Conservation (phyloP, 2,888 invertebrate genomes). For the Carabus problematicus region DNA sequence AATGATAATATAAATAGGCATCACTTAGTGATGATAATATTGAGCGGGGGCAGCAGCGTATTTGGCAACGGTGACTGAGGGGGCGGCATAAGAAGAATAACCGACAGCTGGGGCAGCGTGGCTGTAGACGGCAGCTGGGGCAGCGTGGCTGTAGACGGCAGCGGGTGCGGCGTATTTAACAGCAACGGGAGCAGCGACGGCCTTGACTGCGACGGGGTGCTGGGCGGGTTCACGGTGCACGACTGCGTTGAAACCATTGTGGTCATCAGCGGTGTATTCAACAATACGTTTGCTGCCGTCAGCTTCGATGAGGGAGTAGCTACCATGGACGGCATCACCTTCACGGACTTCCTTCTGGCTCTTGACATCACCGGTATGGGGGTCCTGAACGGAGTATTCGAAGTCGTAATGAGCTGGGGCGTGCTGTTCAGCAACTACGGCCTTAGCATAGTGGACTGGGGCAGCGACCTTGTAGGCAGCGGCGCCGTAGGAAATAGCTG, state of each 20-base stretch:
- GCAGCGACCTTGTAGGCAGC: constrained; percentile 44
- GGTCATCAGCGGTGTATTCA: constrained; percentile 63
- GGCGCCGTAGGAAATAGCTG: constrained; percentile 28
- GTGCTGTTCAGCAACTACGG: constrained; percentile 56
- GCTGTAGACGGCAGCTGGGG: constrained; percentile 47
- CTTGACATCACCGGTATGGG: constrained; percentile 63
- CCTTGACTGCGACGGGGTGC: constrained; percentile 50
- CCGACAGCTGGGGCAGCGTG: constrained; percentile 43
- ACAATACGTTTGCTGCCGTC: constrained; percentile 63
- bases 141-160: constrained; percentile 51
- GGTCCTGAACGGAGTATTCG: constrained; percentile 60
- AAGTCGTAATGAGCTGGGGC: constrained; percentile 62
- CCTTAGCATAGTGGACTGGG: constrained; percentile 49
- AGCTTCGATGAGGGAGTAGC: constrained; percentile 62
- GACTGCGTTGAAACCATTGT: constrained; percentile 63
- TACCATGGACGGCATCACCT: constrained; percentile 62
- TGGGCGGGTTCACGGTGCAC: constrained; percentile 61
- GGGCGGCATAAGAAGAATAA: constrained; percentile 43
- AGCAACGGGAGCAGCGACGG: constrained; percentile 45
- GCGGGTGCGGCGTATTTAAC: constrained; percentile 48
- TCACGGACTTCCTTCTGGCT: constrained; percentile 62
- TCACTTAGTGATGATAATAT: constrained; percentile 5
- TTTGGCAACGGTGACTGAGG: constrained; percentile 40
- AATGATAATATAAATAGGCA: constrained; percentile 10
- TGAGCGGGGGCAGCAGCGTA: constrained; percentile 42